Evolutionary conservation across 2,888 invertebrate genomes (phyloP), one percentile per base, ranked within the genome.

Genomic region (Spodoptera littoralis): DNA sequence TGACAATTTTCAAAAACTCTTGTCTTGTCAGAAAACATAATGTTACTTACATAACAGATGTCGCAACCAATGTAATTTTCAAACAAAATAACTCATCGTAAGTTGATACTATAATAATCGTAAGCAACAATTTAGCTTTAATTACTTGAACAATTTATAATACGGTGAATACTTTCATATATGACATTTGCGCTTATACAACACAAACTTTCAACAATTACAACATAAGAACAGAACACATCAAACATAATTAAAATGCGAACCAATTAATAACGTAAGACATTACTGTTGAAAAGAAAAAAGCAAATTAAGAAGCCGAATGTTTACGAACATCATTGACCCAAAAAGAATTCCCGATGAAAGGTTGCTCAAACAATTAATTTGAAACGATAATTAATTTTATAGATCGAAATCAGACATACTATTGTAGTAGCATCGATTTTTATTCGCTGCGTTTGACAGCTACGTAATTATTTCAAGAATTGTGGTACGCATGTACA

Each of bases 271-370:
- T 85, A 78, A 68, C 63, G 64, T 62, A 61, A 72, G 65, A 73
- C 75, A 80, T 77, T 80, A 80, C 65, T 70, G 71, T 83, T 76
- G 84, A 74, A 74, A 76, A 57, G 79, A 77, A 78, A 82, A 82
- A 75, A 84, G 80, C 65, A 81, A 84, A 86, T 84, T 83, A 85
- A 84, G 85, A 81, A 85, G 83, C 80, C 60, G 57, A 84, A 83
- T 55, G 44, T 83, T 84, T 82, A 85, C 81, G 84, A 88, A 87
- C 88, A 88, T 88, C 89, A 85, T 88, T 91, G 90, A 91, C 90
- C 92, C 64, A 87, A 83, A 90, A 88, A 85, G 51, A 58, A 61
- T 66, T 61, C 50, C 27, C 52, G 65, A 65, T 61, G 74, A 66
- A 79, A 81, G 81, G 79, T 85, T 85, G 79, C 87, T 80, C 78